Base-by-base conservation (phyloP, 2,888 invertebrate genomes). In the Pilophorus perplexus region DNA sequence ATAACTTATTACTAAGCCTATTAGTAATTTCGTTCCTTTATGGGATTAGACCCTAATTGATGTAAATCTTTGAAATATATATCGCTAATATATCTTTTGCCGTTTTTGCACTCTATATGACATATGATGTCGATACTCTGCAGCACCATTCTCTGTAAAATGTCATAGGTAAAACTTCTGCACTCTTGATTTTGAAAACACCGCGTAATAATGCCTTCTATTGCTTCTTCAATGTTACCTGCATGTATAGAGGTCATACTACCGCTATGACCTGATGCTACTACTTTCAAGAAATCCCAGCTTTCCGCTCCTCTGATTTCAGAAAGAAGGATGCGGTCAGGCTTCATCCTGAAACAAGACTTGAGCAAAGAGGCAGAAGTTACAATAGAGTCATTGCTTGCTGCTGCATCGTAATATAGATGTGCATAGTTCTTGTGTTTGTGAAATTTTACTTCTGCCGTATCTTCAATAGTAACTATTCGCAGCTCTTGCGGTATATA, bases 191-290 rank as follows among this genome's bases (percentile, higher is more conserved):
- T 44, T 44, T 44, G 14, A 44, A 14, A 44, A 16, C 44, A 44
- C 8, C 44, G 44, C 14, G 44, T 44, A 44, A 44, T 44, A 44
- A 44, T 14, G 14, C 44, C 44, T 14, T 44, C 44, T 44, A 44
- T 44, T 14, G 44, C 44, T 44, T 44, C 44, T 44, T 44, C 18
- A n/a, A 16, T 16, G n/a, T n/a, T 14, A 14, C 44, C 44, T 44
- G 44, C 44, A 44, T 44, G 44, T 14, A 44, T 44, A 16, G 44
- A 44, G 44, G 44, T 44, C 44, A 44, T 44, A 44, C 44, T 44
- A n/a, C 44, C 44, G n/a, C 18, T 16, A 44, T 44, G 44, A 14
- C 44, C 44, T 6, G 44, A 44, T 14, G 14, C 44, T 44, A 16
- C 18, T 44, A 44, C 18, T 44, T 44, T 44, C n/a, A 44, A 16